Conservation (phyloP, 2,797 vertebrate species). For the Aselliscus stoliczkanus region DNA sequence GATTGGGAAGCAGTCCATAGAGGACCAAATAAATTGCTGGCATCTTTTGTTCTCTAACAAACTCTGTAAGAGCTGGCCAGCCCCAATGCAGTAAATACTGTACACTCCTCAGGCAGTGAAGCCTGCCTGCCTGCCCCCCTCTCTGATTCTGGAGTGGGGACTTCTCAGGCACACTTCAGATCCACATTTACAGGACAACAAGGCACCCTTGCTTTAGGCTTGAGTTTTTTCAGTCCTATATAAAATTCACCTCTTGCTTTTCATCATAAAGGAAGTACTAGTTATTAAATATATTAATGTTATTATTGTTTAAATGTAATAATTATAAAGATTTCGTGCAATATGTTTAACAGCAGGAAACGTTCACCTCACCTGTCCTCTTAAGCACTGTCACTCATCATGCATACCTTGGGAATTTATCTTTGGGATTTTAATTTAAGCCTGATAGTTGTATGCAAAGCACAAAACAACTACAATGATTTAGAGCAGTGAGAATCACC, state of each 20-base stretch:
- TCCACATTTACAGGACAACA: accelerated
- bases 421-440: conserved; percentile 30
- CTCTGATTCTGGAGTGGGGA: background rate
- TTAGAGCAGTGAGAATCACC: background rate
- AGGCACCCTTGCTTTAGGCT: background rate
- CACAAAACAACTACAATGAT: background rate
- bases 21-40: background rate
- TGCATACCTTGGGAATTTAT: background rate
- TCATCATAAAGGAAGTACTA: background rate
- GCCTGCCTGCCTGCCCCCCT: background rate
- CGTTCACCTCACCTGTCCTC: background rate
- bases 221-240: background rate
- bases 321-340: background rate
- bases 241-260: background rate
- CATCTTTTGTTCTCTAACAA: background rate
- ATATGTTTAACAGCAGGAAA: background rate
- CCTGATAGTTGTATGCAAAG: background rate
- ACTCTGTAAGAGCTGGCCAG: background rate
- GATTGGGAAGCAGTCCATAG: background rate
- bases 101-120: background rate
- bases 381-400: background rate
- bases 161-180: background rate
- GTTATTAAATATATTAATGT: background rate
- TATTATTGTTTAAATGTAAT: background rate
- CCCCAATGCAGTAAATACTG: accelerated